These are phyloP conservation scores for Halcyon malimbica DNA, from an alignment of 2,113 vertebrate genomes.

Conservation along the genomic window DNA sequence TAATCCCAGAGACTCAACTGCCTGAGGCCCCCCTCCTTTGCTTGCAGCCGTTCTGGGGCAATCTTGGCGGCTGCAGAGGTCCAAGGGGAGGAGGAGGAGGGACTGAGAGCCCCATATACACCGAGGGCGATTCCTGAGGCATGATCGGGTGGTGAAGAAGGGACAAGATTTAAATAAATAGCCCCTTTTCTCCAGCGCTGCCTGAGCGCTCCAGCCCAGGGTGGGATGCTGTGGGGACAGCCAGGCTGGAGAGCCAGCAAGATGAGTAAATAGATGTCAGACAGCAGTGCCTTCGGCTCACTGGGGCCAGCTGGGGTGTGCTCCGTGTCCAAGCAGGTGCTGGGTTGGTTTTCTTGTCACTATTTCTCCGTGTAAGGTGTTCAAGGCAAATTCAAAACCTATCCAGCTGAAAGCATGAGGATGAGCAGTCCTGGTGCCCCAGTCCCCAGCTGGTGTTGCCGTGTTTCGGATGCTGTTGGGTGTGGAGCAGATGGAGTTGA, in stretches of 20 bases:
- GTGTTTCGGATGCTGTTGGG: background rate
- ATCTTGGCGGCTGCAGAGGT: background rate
- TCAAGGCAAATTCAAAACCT: background rate
- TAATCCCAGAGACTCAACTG: background rate
- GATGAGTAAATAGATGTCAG: background rate
- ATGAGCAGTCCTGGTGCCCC: background rate
- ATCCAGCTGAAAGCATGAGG: background rate
- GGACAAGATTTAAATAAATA: background rate
- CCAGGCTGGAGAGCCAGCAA: rapidly evolving
- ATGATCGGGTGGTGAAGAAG: background rate
- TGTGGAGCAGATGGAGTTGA: background rate
- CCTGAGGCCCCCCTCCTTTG: rapidly evolving
- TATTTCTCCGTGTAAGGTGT: background rate
- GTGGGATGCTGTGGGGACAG: rapidly evolving
- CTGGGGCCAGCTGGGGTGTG: background rate
- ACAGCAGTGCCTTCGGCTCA: background rate
- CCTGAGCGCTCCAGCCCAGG: too few species aligned
- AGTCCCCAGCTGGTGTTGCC: background rate
- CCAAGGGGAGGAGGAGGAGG: background rate
- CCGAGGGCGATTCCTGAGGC: rapidly evolving
- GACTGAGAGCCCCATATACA: background rate
- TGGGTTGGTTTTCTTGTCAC: background rate
- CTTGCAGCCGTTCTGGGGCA: background rate
- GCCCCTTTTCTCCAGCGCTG: background rate
- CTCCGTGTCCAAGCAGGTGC: too few species aligned